Percentiles rank a stretch among this genome's conserved stretches.
phyloP scores from a whole-genome alignment of 1,140 invertebrate genomes.

The Orchesella cincta region DNA sequence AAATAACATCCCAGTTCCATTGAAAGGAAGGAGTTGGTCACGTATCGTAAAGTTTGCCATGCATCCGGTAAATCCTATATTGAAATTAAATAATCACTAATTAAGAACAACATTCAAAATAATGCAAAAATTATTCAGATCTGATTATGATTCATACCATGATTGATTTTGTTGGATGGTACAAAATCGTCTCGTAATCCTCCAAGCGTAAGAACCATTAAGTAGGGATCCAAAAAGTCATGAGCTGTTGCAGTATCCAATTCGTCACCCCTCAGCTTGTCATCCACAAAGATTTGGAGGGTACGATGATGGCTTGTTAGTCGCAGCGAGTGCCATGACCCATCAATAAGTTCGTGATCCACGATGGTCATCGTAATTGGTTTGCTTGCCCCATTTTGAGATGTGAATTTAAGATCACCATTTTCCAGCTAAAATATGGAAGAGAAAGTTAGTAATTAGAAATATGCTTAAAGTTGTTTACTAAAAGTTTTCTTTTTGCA shows the following conservation, averaged over 20 bases:
- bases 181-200: conserved; percentile 66
- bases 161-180: conserved; percentile 54
- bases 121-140: neutral
- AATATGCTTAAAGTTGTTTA: neutral
- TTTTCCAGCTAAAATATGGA: conserved; percentile 59
- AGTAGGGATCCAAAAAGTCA: conserved; percentile 86
- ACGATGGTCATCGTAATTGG: conserved; percentile 78
- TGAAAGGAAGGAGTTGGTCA: conserved; percentile 83
- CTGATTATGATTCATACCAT: conserved; percentile 31
- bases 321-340: conserved; percentile 75
- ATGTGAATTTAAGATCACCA: conserved; percentile 73
- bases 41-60: conserved; percentile 86
- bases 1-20: conserved; percentile 79
- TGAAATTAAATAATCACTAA: neutral
- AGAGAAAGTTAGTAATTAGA: conserved; percentile 4
- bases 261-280: conserved; percentile 73
- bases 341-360: conserved; percentile 64
- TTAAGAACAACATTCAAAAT: neutral
- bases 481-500: neutral
- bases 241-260: conserved; percentile 80
- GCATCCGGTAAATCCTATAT: conserved; percentile 78
- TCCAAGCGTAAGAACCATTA: conserved; percentile 76
- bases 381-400: conserved; percentile 66
- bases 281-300: conserved; percentile 71
- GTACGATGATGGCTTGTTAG: conserved; percentile 70